phyloP scores from a whole-genome alignment of 2,797 vertebrate genomes.

The Buceros bicornis region DNA sequence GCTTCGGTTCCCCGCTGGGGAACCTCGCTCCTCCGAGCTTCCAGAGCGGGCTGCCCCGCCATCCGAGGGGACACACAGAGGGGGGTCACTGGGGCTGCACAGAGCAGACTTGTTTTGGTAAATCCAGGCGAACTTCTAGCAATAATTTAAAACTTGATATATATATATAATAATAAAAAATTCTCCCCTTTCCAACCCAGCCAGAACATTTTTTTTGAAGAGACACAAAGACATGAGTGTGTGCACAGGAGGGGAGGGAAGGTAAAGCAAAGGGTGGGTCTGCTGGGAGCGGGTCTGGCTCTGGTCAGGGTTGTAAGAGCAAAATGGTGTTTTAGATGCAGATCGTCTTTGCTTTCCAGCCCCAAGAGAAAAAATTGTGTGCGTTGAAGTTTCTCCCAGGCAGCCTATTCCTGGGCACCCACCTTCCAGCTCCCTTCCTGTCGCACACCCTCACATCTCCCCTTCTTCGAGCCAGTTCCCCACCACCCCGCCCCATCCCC shows the following conservation, averaged over 20 bases:
- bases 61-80: conserved; percentile 38
- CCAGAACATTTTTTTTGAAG: conserved; percentile 43
- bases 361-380: conserved; percentile 66
- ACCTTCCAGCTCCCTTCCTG: conserved; percentile 60
- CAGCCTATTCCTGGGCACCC: conserved; percentile 57
- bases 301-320: conserved; percentile 62
- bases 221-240: conserved; percentile 76
- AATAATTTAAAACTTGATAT: conserved; percentile 88
- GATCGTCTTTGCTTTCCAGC: conserved; percentile 68
- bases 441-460: conserved; percentile 30
- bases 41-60: conserved; percentile 75
- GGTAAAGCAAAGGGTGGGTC: conserved; percentile 18
- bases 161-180: conserved; percentile 82
- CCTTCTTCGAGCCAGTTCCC: conserved; percentile 1
- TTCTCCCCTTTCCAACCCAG: conserved; percentile 75
- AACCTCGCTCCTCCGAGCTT: conserved; percentile 70
- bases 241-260: conserved; percentile 61
- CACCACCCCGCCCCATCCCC: conserved; percentile 50
- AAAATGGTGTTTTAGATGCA: conserved; percentile 57
- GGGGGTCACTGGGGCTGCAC: conserved; percentile 53
- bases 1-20: conserved; percentile 38
- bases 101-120: conserved; percentile 82
- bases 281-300: conserved; percentile 71
- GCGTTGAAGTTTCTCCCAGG: conserved; percentile 68
- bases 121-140: conserved; percentile 83